phyloP scores from a whole-genome alignment of 2,797 vertebrate genomes.

The Chloroceryle inda region DNA sequence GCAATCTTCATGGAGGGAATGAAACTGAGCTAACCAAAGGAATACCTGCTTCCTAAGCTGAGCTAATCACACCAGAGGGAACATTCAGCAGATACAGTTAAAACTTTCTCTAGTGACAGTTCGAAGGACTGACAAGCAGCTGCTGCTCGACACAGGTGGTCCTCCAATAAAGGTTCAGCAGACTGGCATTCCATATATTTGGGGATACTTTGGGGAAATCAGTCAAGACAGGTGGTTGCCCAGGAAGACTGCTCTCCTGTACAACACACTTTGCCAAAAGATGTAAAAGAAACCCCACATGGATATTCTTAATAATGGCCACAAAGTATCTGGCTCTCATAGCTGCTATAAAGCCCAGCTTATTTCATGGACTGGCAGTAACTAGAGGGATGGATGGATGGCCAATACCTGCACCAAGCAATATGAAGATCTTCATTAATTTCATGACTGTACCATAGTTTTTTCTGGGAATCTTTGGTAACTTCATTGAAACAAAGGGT shows the following conservation, averaged over 20 bases:
- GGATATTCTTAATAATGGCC: neutral
- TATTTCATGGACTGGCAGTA: neutral
- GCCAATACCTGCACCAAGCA: neutral
- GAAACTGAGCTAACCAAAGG: neutral
- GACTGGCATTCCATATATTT: neutral
- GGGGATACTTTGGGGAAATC: slow-evolving; percentile 30
- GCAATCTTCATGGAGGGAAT: neutral
- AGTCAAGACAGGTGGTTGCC: slow-evolving; percentile 33
- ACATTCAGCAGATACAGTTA: neutral
- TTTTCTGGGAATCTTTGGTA: neutral
- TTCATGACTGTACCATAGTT: neutral
- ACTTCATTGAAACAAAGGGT: neutral
- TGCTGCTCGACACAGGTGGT: slow-evolving; percentile 46
- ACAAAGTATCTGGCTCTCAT: neutral
- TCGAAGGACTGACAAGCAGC: slow-evolving; percentile 36
- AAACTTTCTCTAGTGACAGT: neutral
- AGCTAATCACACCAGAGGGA: neutral
- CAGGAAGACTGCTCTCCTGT: slow-evolving; percentile 16
- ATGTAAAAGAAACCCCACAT: neutral
- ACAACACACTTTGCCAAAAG: neutral
- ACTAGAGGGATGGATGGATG: neutral
- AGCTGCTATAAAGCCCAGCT: slow-evolving; percentile 1
- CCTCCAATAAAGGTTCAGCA: slow-evolving; percentile 31
- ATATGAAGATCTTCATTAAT: neutral
- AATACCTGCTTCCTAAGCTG: neutral